A percentile compares a stretch with the other conserved stretches of the same genome.
Conservation (phyloP, 2,797 vertebrate species). For the Sandelia bainsii region DNA sequence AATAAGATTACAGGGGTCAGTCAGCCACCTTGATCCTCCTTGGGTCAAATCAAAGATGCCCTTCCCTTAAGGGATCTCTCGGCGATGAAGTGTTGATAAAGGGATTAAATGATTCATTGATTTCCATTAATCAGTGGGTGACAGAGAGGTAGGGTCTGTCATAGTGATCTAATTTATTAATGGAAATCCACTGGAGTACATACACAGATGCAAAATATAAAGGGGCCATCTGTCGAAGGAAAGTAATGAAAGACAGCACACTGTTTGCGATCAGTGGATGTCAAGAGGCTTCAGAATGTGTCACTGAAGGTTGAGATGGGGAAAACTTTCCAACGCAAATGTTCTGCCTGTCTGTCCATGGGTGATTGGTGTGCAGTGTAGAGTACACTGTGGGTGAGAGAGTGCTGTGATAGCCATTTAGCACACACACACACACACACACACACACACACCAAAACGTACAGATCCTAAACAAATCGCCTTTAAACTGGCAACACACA, state of each 20-base stretch:
- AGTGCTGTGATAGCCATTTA: constrained; percentile 51
- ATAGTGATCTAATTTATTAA: constrained; percentile 62
- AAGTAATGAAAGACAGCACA: constrained; percentile 24
- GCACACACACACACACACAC: constrained; percentile 4
- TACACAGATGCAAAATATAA: constrained; percentile 59
- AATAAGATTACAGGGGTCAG: constrained; percentile 18
- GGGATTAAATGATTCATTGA: constrained; percentile 71
- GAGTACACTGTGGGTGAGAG: constrained; percentile 35
- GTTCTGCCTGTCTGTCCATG: constrained; percentile 40
- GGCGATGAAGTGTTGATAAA: constrained; percentile 62
- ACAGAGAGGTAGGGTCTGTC: constrained; percentile 32
- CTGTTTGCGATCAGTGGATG: constrained; percentile 38
- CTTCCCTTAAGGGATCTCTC: constrained; percentile 37
- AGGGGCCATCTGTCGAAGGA: constrained; percentile 50
- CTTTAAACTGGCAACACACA: constrained; percentile 64
- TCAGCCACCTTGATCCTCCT: constrained; percentile 29
- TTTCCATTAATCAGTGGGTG: constrained; percentile 61
- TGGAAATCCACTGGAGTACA: constrained; percentile 57
- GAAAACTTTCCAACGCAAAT: constrained; percentile 49
- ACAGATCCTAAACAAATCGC: constrained; percentile 71
- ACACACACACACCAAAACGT: constrained; percentile 40
- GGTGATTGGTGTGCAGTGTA: constrained; percentile 63
- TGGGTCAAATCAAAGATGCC: constrained; percentile 20
- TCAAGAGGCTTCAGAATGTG: constrained; percentile 26
- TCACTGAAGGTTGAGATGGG: constrained; percentile 32